phyloP scores from a whole-genome alignment of 2,113 vertebrate genomes.

The Phaethornis superciliosus region DNA sequence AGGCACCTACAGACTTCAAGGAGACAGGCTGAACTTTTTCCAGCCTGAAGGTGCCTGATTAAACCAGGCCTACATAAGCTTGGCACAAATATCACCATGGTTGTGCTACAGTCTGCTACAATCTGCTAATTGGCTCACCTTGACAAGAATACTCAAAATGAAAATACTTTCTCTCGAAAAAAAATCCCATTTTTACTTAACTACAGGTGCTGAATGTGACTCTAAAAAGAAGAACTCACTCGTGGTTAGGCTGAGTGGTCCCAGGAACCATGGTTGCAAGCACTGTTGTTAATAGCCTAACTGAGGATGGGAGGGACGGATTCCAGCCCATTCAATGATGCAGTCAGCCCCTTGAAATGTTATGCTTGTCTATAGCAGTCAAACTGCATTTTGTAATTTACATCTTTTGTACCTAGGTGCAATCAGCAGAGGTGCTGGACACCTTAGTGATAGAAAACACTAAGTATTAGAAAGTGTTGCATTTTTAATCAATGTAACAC shows the following conservation, averaged over 20 bases:
- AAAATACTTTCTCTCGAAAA: not conserved
- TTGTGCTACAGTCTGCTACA: not conserved
- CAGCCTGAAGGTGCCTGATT: not conserved
- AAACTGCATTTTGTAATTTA: not conserved
- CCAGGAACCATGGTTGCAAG: not conserved
- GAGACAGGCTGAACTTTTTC: not conserved
- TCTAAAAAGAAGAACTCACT: not conserved
- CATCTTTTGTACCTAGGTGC: not conserved
- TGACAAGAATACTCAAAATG: not conserved
- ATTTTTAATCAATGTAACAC: not conserved
- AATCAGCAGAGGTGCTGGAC: not conserved
- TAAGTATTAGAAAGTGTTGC: not conserved
- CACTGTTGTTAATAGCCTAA: rapidly evolving
- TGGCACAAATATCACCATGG: not conserved
- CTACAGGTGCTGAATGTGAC: not conserved
- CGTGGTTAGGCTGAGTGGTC: not conserved
- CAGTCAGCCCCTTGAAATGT: not conserved
- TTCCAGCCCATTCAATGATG: not conserved
- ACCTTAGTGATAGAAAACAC: not conserved
- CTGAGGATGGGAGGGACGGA: not conserved
- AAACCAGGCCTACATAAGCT: not conserved
- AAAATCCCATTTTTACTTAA: not conserved
- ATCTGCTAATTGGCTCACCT: not conserved
- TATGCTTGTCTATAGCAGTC: not conserved
- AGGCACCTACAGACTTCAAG: not conserved